Percentiles rank a stretch among this genome's conserved stretches.
These are phyloP conservation scores for Altica lythri DNA, from an alignment of 2,888 invertebrate species.

Conservation along the genomic window DNA sequence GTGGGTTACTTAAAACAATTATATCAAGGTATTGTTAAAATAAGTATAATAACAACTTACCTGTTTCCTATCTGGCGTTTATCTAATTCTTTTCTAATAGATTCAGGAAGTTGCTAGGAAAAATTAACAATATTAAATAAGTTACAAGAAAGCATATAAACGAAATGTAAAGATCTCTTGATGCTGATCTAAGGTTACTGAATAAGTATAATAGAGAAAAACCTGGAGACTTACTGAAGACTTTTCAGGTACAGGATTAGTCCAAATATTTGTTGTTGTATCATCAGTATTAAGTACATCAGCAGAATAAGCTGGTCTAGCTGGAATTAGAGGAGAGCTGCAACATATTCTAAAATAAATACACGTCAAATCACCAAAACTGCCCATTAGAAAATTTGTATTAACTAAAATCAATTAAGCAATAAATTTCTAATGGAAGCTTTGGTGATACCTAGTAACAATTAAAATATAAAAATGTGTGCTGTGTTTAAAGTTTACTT, in stretches of 20 bases:
- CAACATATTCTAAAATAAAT: conserved; percentile 70
- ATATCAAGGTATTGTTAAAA: conserved; percentile 1
- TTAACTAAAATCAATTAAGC: not conserved
- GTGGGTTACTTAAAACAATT: conserved; percentile 26
- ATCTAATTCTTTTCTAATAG: conserved; percentile 69
- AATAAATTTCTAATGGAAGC: conserved; percentile 14
- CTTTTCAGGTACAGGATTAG: conserved; percentile 63
- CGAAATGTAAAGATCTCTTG: no score
- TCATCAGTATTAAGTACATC: conserved; percentile 45
- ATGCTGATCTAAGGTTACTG: no score
- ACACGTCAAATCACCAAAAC: conserved; percentile 34
- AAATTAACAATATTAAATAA: conserved; percentile 9
- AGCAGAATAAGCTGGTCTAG: conserved; percentile 73
- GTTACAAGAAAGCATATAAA: not conserved
- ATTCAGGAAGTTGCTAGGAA: conserved; percentile 63
- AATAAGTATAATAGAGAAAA: not conserved
- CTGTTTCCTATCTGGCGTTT: conserved; percentile 65
- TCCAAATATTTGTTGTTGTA: conserved; percentile 70
- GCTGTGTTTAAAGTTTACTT: no score
- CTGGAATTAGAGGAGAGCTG: conserved; percentile 81
- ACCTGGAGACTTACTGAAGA: conserved; percentile 55
- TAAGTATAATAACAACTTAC: conserved; percentile 45
- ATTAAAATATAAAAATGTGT: not conserved
- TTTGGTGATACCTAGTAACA: not conserved
- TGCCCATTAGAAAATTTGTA: no score